phyloP scores from a whole-genome alignment of 2,113 vertebrate species.

The Alexandromys fortis region DNA sequence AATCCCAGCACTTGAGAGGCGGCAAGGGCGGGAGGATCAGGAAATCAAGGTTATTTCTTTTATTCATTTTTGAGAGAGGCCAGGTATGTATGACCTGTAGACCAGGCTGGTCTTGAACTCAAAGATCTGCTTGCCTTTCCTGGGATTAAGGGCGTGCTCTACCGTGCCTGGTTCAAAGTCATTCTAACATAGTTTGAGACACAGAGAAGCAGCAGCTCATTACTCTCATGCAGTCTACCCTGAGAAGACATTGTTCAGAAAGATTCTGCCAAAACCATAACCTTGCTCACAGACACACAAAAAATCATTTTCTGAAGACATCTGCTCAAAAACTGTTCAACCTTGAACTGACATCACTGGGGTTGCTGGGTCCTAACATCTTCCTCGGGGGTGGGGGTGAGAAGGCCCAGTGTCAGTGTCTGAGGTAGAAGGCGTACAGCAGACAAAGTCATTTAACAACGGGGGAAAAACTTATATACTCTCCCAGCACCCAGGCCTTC shows the following conservation, averaged over 20 bases:
- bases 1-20: not conserved
- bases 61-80: not conserved
- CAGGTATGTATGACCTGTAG: not conserved
- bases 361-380: too few species aligned
- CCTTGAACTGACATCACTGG: not conserved
- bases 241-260: not conserved
- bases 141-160: not conserved
- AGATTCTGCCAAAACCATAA: not conserved
- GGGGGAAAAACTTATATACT: too few species aligned
- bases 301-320: not conserved
- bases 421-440: too few species aligned
- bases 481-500: too few species aligned
- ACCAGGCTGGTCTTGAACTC: not conserved
- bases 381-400: too few species aligned
- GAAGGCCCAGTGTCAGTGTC: too few species aligned
- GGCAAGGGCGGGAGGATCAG: not conserved
- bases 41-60: not conserved
- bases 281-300: not conserved
- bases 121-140: not conserved
- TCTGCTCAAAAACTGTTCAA: not conserved
- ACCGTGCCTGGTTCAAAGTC: not conserved
- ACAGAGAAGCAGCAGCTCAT: not conserved
- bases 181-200: not conserved
- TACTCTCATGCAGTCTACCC: not conserved
- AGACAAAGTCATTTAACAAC: too few species aligned